Percentiles rank a stretch among this genome's conserved stretches.
Evolutionary conservation across 2,113 vertebrate genomes (phyloP).

Genomic region (Sander lucioperca): DNA sequence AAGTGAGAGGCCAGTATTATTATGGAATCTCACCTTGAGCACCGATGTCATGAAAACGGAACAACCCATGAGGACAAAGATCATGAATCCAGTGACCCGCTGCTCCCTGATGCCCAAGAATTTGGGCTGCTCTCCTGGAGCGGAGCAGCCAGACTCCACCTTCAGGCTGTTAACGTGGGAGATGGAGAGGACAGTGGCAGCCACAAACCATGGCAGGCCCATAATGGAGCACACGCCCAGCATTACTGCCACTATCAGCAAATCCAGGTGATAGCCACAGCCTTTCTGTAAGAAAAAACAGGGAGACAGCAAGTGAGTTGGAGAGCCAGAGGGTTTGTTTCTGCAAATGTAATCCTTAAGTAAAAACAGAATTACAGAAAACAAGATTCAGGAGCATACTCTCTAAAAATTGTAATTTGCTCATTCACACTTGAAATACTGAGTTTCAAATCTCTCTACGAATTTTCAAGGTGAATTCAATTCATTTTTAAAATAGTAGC

Average conservation of each 20-base stretch:
- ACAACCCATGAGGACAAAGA: slow-evolving; percentile 95
- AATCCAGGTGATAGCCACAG: slow-evolving; percentile 95
- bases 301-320: neutral
- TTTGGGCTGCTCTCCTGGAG: slow-evolving; percentile 95
- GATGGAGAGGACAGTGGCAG: slow-evolving; percentile 96
- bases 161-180: slow-evolving; percentile 97
- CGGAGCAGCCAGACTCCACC: slow-evolving; percentile 95
- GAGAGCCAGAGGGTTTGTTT: neutral
- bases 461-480: neutral
- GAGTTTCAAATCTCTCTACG: neutral
- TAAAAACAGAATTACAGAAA: neutral
- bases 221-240: slow-evolving; percentile 94
- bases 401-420: neutral
- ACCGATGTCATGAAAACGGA: slow-evolving; percentile 96
- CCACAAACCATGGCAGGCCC: slow-evolving; percentile 97
- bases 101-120: slow-evolving; percentile 96
- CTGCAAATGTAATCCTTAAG: neutral
- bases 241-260: slow-evolving; percentile 93
- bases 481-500: neutral
- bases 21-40: slow-evolving; percentile 87
- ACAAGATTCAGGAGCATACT: neutral
- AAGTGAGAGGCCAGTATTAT: neutral
- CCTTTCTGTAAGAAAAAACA: slow-evolving; percentile 89
- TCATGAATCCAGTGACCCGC: slow-evolving; percentile 93
- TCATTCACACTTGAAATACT: neutral